Percentiles rank a stretch among this genome's conserved stretches.
These are phyloP conservation scores for Acleris sparsana DNA, from an alignment of 2,888 invertebrate species.

Conservation along the genomic window DNA sequence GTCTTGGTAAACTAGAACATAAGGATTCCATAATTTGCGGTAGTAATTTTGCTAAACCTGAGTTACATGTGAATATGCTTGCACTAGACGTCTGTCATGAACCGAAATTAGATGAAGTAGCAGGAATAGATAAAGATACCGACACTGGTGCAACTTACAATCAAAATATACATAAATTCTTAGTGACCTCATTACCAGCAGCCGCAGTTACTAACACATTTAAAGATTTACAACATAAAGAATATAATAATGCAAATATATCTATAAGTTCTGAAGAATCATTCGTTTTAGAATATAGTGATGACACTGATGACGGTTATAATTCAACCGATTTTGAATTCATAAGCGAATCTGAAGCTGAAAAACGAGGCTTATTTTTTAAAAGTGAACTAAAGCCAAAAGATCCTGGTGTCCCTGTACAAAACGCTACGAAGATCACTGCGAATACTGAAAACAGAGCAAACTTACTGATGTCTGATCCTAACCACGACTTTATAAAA, in stretches of 20 bases:
- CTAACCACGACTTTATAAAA: slow-evolving; percentile 7
- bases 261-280: slow-evolving; percentile 22
- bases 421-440: no score
- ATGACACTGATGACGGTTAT: slow-evolving; percentile 49
- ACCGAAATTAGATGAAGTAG: not conserved
- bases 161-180: no score
- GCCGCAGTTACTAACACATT: not conserved
- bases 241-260: not conserved
- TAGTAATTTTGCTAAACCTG: no score
- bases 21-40: no score
- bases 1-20: no score
- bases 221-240: not conserved
- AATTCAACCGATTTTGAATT: slow-evolving; percentile 73
- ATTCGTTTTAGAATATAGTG: slow-evolving; percentile 27
- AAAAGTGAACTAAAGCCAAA: not conserved
- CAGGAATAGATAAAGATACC: not conserved
- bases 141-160: no score
- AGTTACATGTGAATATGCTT: no score
- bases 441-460: no score
- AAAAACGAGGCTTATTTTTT: slow-evolving; percentile 41
- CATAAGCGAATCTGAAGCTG: slow-evolving; percentile 65
- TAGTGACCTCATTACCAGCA: no score
- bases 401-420: no score
- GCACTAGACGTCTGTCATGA: no score
- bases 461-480: not conserved